Percentiles rank a stretch among this genome's conserved stretches.
Conservation (phyloP, 1,140 invertebrate genomes). For the Psilanteris sp. region DNA sequence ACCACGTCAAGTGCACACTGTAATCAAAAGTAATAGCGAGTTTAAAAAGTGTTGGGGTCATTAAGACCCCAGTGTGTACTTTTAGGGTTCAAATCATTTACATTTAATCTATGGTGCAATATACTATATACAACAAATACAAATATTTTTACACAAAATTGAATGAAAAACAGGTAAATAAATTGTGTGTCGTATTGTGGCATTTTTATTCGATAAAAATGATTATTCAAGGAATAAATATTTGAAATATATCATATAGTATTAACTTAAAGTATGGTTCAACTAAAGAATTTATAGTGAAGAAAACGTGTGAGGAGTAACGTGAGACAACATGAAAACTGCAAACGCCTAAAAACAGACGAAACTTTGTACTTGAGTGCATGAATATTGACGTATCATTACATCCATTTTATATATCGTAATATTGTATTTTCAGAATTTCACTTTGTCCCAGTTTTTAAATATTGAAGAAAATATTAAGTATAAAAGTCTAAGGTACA, state of each 20-base stretch:
- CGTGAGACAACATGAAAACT: conserved; percentile 23
- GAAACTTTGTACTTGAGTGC: conserved; percentile 5
- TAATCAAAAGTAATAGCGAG: conserved; percentile 61
- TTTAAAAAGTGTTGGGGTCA: conserved; percentile 54
- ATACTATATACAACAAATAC: conserved; percentile 51
- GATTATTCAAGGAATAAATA: too few relatives aligned
- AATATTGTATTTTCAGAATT: background rate
- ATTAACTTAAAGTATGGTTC: too few relatives aligned
- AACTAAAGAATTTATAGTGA: too few relatives aligned
- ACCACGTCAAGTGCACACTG: conserved; percentile 59
- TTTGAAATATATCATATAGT: too few relatives aligned
- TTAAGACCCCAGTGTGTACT: conserved; percentile 42
- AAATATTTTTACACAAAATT: conserved; percentile 16
- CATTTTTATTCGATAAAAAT: too few relatives aligned
- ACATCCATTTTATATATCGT: conserved; percentile 7
- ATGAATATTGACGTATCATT: conserved; percentile 3
- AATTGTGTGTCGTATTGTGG: too few relatives aligned
- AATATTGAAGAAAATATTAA: too few relatives aligned
- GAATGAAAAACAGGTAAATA: too few relatives aligned
- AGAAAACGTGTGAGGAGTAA: background rate
- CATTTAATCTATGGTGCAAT: conserved; percentile 37
- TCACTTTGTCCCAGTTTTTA: conserved; percentile 23
- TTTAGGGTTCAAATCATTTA: conserved; percentile 34
- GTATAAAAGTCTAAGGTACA: too few relatives aligned
- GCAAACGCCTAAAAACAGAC: conserved; percentile 6